Percentiles rank a stretch among this genome's conserved stretches.
Evolutionary conservation across 1,140 invertebrate genomes (phyloP).

Genomic region (Anastrepha obliqua): DNA sequence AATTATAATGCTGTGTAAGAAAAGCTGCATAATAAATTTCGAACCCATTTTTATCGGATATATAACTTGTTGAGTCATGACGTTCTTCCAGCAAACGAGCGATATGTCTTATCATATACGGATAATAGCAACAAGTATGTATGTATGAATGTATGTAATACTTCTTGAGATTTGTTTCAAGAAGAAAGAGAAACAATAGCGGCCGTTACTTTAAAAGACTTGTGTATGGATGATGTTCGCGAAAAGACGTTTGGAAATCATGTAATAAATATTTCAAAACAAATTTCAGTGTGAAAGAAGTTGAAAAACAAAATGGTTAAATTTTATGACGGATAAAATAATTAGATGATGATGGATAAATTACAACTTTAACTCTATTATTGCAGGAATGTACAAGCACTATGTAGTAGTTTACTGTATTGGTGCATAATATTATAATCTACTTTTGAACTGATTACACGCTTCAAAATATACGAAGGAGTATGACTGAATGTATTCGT

Average conservation of each 20-base stretch:
- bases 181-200: not conserved
- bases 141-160: not conserved
- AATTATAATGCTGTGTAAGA: no score
- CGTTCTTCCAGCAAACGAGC: no score
- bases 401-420: no score
- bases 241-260: not conserved
- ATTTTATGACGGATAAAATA: not conserved
- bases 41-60: not conserved
- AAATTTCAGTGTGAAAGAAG: slow-evolving; percentile 37
- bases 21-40: no score
- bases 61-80: not conserved
- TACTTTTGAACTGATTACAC: no score
- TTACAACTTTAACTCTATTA: no score
- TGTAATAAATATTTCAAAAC: not conserved
- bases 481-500: no score
- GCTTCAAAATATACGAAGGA: no score
- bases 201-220: no score
- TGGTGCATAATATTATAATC: no score
- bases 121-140: not conserved
- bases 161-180: not conserved
- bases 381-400: no score
- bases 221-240: not conserved
- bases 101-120: not conserved
- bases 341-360: no score
- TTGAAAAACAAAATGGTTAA: not conserved